A percentile compares a stretch with the other conserved stretches of the same genome.
phyloP scores from a whole-genome alignment of 2,113 vertebrate species.

The Periophthalmodon schlosseri region DNA sequence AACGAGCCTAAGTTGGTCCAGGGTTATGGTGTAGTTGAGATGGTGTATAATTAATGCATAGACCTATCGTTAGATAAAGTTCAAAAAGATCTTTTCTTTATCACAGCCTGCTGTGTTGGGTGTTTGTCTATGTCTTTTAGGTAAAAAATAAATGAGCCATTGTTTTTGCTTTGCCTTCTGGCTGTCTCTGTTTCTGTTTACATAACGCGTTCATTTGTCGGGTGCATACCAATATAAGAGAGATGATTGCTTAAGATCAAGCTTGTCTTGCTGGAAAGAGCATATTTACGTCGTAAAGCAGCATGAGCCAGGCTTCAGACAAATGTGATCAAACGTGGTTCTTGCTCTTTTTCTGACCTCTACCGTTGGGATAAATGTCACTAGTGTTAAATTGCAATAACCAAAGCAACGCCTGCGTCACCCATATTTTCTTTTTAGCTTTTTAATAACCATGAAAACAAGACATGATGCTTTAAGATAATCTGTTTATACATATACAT shows the following conservation, averaged over 20 bases:
- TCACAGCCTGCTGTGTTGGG: not conserved
- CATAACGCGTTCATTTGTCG: slow-evolving; percentile 6
- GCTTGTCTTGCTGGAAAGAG: not conserved
- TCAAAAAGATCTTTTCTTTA: not conserved
- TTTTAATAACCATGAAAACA: not conserved
- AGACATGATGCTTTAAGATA: not conserved
- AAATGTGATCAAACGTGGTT: not conserved
- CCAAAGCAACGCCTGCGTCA: not conserved
- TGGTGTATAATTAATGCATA: slow-evolving; percentile 20
- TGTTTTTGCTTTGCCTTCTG: not conserved
- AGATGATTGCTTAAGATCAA: not conserved
- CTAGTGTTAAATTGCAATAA: not conserved
- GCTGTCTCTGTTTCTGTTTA: slow-evolving; percentile 10
- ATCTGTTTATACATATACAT: no score
- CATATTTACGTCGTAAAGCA: slow-evolving; percentile 14
- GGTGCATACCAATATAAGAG: not conserved
- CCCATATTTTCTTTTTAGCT: not conserved
- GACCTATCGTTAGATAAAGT: slow-evolving; percentile 4
- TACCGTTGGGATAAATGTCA: not conserved
- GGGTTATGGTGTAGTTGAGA: not conserved
- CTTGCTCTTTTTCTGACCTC: not conserved
- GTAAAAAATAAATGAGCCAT: not conserved
- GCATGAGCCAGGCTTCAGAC: slow-evolving; percentile 2
- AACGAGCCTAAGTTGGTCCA: not conserved
- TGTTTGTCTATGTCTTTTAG: not conserved